Base-by-base conservation (phyloP, 2,888 invertebrate species). In the Andrena hattorfiana region DNA sequence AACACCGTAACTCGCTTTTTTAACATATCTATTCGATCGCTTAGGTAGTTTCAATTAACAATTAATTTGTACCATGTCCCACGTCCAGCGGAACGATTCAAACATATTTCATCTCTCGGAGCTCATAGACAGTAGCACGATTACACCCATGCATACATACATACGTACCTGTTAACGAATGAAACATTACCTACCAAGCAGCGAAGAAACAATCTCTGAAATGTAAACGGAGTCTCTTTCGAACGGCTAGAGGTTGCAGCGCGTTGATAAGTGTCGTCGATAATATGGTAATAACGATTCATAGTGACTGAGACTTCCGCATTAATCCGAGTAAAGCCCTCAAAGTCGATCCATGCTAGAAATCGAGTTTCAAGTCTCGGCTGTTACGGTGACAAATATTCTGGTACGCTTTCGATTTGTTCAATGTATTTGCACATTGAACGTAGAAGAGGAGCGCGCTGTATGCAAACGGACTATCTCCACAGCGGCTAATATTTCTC, bases 201-300 rank as follows among this genome's bases (percentile, higher is more conserved):
- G 82, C 74, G 85, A 7, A 90, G 77, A 84, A 90, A 90, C 89
- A 91, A 89, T 90, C 89, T 87, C 83, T 92, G 91, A 92, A 91
- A 92, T 91, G 91, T 87, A 84, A 82, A 77, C 81, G 81, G 84
- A 74, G 77, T 90, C 86, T 88, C 89, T 90, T 89, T 88, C 85
- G 87, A 90, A 83, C 83, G 86, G 78, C 54, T 51, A 70, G 67
- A 87, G 81, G 67, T 85, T 76, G 85, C 78, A 74, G 83, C 86
- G 85, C 85, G 84, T 87, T 86, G 92, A 92, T 92, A 91, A 91
- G 90, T 89, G 91, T 90, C 87, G 85, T 85, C 89, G 92, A 92
- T 92, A 92, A 92, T 92, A 92, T 92, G 92, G 91, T 92, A 92
- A 92, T 92, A 92, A 90, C 91, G 92, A 92, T 92, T 92, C 91